Evolutionary conservation across 2,797 vertebrate species (phyloP), one percentile per base, ranked within the genome.

Genomic region (Menidia menidia): DNA sequence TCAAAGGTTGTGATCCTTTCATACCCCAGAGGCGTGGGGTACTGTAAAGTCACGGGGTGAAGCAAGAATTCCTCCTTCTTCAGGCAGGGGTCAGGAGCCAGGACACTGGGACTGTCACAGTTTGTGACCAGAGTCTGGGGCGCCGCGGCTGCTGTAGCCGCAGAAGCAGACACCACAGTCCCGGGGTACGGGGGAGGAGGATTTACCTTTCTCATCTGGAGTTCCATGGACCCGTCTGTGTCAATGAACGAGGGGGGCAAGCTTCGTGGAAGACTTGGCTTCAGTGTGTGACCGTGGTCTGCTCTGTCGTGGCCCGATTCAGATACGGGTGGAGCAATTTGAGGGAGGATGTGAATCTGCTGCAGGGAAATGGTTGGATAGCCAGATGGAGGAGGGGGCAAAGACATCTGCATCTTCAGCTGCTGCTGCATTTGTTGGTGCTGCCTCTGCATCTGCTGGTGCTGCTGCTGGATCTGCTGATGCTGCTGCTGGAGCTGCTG

Each of bases 1-100:
- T 99, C 98, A 8, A 99, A 99, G 0, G 98, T 99, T 0, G 98
- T 99, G 88, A 99, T 99, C 73, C 98, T 92, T 88, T 99, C 98
- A 0, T 99, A 99, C 16, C 98, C 98, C 43, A 97, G 91, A 0
- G 97, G 97, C 0, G 96, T 96, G 60, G 96, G 97, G 88, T 96
- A 97, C 70, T 96, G 97, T 5, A 93, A 66, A 0, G 94, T 92
- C 18, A 96, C 75, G 0, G 96, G 94, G 75, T 96, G 96, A 41
- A 97, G 96, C 39, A 97, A 92, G 84, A 98, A 98, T 47, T 98
- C 97, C 0, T 95, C 95, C 78, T 97, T 98, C 85, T 97, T 98
- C 78, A 97, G 81, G 84, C 96, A 97, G 68, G 92, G 84, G 30
- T 97, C 97, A 0, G 95, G 80, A 4, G 95, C 67, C 50, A 96